Percentiles rank a stretch among this genome's conserved stretches.
phyloP scores from a whole-genome alignment of 2,888 invertebrate species.

The Heliconius ismenius region DNA sequence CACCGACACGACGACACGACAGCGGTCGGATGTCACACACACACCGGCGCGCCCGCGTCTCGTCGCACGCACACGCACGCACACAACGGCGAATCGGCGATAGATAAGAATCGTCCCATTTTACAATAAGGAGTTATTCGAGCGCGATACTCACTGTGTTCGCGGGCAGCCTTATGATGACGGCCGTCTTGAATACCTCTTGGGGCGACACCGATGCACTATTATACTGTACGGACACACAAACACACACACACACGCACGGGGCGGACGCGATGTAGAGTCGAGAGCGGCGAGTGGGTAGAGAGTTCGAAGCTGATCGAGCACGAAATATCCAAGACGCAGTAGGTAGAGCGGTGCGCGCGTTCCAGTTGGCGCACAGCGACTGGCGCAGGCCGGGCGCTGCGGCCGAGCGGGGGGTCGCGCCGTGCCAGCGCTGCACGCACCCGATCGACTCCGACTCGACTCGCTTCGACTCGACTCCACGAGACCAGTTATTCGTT shows the following conservation, averaged over 20 bases:
- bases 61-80: slow-evolving; percentile 54
- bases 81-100: slow-evolving; percentile 62
- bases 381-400: slow-evolving; percentile 81
- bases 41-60: slow-evolving; percentile 53
- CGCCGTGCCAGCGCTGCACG: slow-evolving; percentile 66
- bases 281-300: slow-evolving; percentile 57
- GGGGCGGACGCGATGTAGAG: slow-evolving; percentile 44
- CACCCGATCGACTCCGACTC: slow-evolving; percentile 56
- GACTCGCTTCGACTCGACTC: slow-evolving; percentile 51
- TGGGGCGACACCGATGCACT: slow-evolving; percentile 64
- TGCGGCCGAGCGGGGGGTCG: slow-evolving; percentile 71
- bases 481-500: slow-evolving; percentile 67
- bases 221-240: slow-evolving; percentile 68
- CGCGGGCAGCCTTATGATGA: slow-evolving; percentile 81
- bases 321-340: slow-evolving; percentile 54
- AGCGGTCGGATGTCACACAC: slow-evolving; percentile 76
- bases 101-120: slow-evolving; percentile 81
- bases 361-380: slow-evolving; percentile 82
- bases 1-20: slow-evolving; percentile 61
- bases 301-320: slow-evolving; percentile 52
- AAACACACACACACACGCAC: slow-evolving; percentile 52
- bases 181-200: slow-evolving; percentile 78
- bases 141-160: slow-evolving; percentile 78
- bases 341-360: slow-evolving; percentile 69
- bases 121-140: slow-evolving; percentile 77